These are phyloP conservation scores for Drosophila villosipedis DNA, from an alignment of 2,888 invertebrate genomes.

Conservation along the genomic window DNA sequence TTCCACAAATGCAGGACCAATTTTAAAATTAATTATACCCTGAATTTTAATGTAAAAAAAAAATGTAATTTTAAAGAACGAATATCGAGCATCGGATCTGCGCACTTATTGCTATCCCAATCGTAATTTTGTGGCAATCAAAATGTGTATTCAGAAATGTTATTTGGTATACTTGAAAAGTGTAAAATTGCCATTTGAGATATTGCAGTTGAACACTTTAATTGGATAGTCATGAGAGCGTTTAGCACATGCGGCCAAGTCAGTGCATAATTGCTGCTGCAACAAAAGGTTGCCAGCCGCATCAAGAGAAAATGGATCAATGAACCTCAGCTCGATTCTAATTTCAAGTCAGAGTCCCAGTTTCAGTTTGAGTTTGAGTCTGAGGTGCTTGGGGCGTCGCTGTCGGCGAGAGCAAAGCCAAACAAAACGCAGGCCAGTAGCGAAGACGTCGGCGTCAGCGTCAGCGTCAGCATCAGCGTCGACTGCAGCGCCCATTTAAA, in stretches of 20 bases:
- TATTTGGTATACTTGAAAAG: not conserved
- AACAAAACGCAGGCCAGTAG: conserved; percentile 33
- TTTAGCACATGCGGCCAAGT: conserved; percentile 63
- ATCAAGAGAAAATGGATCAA: conserved; percentile 61
- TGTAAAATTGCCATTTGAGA: conserved; percentile 9
- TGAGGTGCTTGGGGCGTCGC: conserved; percentile 66
- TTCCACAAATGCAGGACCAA: not conserved
- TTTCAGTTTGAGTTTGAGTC: not conserved
- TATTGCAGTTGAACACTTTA: conserved; percentile 12
- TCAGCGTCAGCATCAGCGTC: conserved; percentile 15
- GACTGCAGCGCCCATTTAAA: conserved; percentile 70
- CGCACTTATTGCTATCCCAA: not conserved
- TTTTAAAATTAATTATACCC: not conserved
- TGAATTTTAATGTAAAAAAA: not conserved
- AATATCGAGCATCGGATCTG: not conserved
- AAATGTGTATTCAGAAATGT: not conserved
- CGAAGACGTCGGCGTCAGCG: conserved; percentile 4
- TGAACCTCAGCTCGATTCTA: conserved; percentile 58
- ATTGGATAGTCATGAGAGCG: conserved; percentile 45
- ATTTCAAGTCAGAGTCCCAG: not conserved
- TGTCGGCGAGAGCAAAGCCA: conserved; percentile 70
- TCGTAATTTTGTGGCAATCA: not conserved
- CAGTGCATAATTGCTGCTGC: conserved; percentile 42
- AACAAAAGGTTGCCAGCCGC: conserved; percentile 14
- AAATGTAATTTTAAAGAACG: not conserved